Evolutionary conservation across 2,113 vertebrate genomes (phyloP).

Genomic region (Erythrolamprus reginae): DNA sequence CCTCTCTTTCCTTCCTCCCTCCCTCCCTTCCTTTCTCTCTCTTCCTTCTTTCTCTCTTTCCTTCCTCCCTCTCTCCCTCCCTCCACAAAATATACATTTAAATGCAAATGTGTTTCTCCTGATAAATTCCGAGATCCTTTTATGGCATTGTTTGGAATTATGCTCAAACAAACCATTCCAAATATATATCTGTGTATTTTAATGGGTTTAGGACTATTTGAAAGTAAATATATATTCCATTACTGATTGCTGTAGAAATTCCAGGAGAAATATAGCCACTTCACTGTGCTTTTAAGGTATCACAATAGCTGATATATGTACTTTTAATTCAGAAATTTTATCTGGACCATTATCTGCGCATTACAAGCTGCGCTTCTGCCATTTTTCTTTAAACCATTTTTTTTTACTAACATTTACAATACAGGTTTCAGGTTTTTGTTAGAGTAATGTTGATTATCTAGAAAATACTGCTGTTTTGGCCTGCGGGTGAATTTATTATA

Average conservation of each 20-base stretch:
- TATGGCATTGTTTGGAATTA: neutral
- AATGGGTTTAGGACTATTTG: neutral
- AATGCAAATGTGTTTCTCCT: neutral
- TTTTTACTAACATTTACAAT: neutral
- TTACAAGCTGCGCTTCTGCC: neutral
- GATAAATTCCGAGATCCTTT: neutral
- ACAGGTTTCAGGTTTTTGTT: constrained; percentile 8
- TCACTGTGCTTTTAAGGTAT: neutral
- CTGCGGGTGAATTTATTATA: neutral
- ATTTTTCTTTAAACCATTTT: neutral
- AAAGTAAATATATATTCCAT: constrained; percentile 1
- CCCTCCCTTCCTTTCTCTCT: too few relatives aligned
- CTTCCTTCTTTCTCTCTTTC: too few relatives aligned
- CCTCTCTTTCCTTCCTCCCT: neutral
- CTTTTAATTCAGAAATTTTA: neutral
- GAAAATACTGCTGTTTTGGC: neutral
- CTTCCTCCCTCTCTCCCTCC: too few relatives aligned
- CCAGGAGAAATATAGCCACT: constrained; percentile 9
- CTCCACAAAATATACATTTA: neutral
- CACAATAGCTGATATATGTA: neutral
- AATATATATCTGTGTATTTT: neutral
- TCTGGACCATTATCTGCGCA: neutral
- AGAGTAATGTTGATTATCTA: neutral
- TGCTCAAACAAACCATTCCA: neutral
- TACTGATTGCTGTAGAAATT: neutral